phyloP scores from a whole-genome alignment of 1,140 invertebrate species.

The Drosophila ficusphila region DNA sequence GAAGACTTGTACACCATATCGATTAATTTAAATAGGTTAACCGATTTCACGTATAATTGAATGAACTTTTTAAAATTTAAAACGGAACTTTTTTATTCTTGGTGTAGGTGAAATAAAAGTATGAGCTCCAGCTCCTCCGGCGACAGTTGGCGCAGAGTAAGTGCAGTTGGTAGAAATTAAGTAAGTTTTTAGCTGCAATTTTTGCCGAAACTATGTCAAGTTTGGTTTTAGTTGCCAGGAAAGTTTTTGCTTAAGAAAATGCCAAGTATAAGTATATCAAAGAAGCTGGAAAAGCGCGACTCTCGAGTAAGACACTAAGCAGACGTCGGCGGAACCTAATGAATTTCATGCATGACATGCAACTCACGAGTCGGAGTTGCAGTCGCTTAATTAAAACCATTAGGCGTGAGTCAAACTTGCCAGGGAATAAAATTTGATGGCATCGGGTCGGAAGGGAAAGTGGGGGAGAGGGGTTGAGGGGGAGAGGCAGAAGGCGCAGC shows the following conservation, averaged over 20 bases:
- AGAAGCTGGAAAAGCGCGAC: slow-evolving; percentile 34
- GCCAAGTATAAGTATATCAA: slow-evolving; percentile 71
- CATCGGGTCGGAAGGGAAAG: background rate
- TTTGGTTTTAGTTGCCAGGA: slow-evolving; percentile 81
- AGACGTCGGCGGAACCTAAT: slow-evolving; percentile 66
- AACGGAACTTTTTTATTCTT: no score
- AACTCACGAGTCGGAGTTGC: slow-evolving; percentile 47
- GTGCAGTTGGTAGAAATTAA: slow-evolving; percentile 81
- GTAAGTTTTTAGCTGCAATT: slow-evolving; percentile 82
- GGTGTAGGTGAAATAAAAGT: slow-evolving; percentile 5
- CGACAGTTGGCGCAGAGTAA: slow-evolving; percentile 71
- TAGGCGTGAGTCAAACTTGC: slow-evolving; percentile 62
- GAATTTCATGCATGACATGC: slow-evolving; percentile 81
- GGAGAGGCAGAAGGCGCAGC: background rate
- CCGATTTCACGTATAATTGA: no score
- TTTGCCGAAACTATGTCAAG: slow-evolving; percentile 81
- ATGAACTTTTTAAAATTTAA: no score
- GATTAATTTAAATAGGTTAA: no score
- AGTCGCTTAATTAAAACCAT: slow-evolving; percentile 82
- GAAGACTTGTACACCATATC: no score
- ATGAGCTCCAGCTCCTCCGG: slow-evolving; percentile 4
- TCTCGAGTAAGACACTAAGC: slow-evolving; percentile 49
- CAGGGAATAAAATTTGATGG: slow-evolving; percentile 60
- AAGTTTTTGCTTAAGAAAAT: slow-evolving; percentile 79
- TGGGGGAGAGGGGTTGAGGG: no score